Evolutionary conservation across 2,888 invertebrate genomes (phyloP).

Genomic region (Tortrix viridana): DNA sequence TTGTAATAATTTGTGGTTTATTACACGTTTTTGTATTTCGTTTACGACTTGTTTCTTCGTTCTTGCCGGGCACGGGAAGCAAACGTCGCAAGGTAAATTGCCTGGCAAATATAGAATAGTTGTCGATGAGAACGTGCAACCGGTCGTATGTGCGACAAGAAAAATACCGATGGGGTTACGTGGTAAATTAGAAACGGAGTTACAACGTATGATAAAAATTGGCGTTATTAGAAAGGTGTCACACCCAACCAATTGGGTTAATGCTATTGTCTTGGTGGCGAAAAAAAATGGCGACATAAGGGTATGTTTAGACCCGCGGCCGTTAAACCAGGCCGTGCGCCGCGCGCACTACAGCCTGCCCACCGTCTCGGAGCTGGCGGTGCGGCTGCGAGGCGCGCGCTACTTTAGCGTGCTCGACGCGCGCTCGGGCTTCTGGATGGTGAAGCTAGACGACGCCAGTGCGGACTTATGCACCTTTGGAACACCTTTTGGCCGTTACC

Average conservation of each 20-base stretch:
- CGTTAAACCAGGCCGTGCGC: slow-evolving; percentile 38
- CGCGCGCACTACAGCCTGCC: slow-evolving; percentile 41
- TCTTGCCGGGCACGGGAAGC: too few relatives aligned
- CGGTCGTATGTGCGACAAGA: slow-evolving; percentile 40
- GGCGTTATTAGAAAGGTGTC: slow-evolving; percentile 39
- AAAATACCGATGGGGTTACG: slow-evolving; percentile 44
- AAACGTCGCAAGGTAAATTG: too few relatives aligned
- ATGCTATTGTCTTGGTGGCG: slow-evolving; percentile 43
- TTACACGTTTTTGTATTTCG: too few relatives aligned
- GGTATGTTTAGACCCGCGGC: slow-evolving; percentile 42
- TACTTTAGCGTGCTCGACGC: too few relatives aligned
- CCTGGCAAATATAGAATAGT: slow-evolving; percentile 41
- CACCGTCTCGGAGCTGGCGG: slow-evolving; percentile 37
- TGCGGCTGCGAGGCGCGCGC: too few relatives aligned
- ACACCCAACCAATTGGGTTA: slow-evolving; percentile 42
- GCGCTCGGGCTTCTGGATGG: too few relatives aligned
- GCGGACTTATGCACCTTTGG: slow-evolving; percentile 33
- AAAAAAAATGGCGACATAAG: slow-evolving; percentile 40
- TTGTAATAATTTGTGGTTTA: too few relatives aligned
- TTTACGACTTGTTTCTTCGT: too few relatives aligned
- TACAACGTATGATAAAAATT: slow-evolving; percentile 36
- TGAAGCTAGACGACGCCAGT: too few relatives aligned
- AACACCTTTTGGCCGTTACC: slow-evolving; percentile 37
- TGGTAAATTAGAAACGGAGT: slow-evolving; percentile 37
- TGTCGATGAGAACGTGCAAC: slow-evolving; percentile 37